These are phyloP conservation scores for Tipula lateralis DNA, from an alignment of 2,888 invertebrate genomes.

Conservation along the genomic window DNA sequence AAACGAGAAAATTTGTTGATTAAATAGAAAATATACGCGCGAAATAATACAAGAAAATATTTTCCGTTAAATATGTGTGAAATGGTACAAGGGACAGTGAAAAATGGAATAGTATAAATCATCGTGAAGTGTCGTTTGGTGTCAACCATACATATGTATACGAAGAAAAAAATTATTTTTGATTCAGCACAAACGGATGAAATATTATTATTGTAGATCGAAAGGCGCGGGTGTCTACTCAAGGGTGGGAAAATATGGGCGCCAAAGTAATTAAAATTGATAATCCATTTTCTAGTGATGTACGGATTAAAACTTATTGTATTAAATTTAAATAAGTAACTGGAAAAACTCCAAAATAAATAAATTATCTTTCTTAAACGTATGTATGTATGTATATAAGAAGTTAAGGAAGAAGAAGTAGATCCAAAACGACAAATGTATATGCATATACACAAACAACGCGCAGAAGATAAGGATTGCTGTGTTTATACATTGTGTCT, in stretches of 20 bases:
- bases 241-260: not conserved
- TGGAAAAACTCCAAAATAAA: not conserved
- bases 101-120: not conserved
- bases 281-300: not conserved
- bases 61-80: conserved; percentile 11
- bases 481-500: not conserved
- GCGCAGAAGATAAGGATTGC: not conserved
- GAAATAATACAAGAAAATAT: not conserved
- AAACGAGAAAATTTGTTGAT: not conserved
- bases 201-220: not conserved
- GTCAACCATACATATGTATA: not conserved
- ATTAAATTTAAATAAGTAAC: not conserved
- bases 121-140: not conserved
- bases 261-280: not conserved
- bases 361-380: not conserved
- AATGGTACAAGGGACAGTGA: not conserved
- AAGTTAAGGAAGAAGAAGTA: not conserved
- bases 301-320: not conserved
- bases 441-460: not conserved
- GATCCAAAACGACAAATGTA: not conserved
- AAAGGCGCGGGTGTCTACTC: not conserved
- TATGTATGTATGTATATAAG: too few species aligned
- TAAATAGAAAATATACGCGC: not conserved
- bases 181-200: not conserved
- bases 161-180: not conserved